Conservation (phyloP, 2,797 vertebrate genomes). For the Luscinia megarhynchos region DNA sequence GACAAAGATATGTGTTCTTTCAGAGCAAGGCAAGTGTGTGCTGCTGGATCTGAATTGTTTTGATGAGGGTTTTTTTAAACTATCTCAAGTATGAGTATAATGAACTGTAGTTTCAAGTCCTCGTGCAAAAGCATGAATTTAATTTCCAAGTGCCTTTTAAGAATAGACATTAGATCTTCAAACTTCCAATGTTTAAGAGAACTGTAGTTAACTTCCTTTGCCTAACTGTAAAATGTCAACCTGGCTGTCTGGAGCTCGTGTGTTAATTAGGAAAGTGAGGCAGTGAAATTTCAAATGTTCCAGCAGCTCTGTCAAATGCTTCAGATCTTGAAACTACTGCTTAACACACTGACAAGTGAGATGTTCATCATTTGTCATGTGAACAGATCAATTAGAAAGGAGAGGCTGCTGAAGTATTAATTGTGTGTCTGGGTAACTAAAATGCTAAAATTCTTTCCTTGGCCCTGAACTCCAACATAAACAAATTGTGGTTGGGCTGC, state of each 20-base stretch:
- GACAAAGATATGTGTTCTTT: neutral
- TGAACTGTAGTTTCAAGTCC: neutral
- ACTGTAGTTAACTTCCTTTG: constrained; percentile 16
- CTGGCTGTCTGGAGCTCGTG: constrained; percentile 50
- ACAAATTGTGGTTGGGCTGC: neutral
- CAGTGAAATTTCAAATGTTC: constrained; percentile 65
- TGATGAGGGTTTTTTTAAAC: neutral
- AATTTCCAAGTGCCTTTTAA: constrained; percentile 19
- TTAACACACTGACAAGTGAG: constrained; percentile 59
- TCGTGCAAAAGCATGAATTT: neutral
- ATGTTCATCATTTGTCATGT: constrained; percentile 63
- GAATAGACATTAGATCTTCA: neutral
- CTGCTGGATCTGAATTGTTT: neutral
- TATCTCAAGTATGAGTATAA: neutral
- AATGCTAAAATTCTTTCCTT: neutral
- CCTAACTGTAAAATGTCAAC: constrained; percentile 26
- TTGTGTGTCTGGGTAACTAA: constrained; percentile 16
- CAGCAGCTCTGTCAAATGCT: constrained; percentile 68
- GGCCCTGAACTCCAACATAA: neutral
- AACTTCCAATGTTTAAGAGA: neutral
- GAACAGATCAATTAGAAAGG: constrained; percentile 56
- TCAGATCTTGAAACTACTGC: constrained; percentile 60
- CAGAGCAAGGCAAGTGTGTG: neutral
- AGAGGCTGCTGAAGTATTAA: constrained; percentile 31
- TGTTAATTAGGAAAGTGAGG: constrained; percentile 65